Base-by-base conservation (phyloP, 2,113 vertebrate species). In the Melanocharis versteri region DNA sequence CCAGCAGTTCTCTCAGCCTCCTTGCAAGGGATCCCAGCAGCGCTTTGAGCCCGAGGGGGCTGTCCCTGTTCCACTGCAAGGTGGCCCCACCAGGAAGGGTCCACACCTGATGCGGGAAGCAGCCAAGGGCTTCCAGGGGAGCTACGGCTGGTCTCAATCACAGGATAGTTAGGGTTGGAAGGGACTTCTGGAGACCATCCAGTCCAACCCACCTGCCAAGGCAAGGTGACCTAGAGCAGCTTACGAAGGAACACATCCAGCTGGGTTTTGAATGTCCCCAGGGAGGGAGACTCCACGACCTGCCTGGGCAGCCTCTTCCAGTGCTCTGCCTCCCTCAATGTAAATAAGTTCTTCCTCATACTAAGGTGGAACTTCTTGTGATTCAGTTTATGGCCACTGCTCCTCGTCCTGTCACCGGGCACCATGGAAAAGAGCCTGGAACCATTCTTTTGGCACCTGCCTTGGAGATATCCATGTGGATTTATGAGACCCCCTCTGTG, bases 81-180 rank as follows among this genome's bases (percentile, higher is more conserved):
- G 19, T 6, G 1, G 9, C 22, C 18, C 17, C 10, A 31, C 15
- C 31, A 33, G 54, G n/a, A 50, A 47, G 3, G 7, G 33, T 33
- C 28, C 9, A 33, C 12, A 30, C 6, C 9, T 2, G 1, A 6
- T 6, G 15, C 1, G 1, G 12, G 14, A 51, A 57, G 31, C 37
- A 19, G 26, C 28, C 57, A 23, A 28, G 3, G 5, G 21, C 6
- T 35, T 50, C 64, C n/a, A 13, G 9, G 39, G 11, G 16, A 78
- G 30, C 12, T 23, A 16, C 2, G 0, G 6, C 16, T 2, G 8
- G 22, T 40, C 24, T 21, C 47, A 15, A 2, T 53, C 21, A 48
- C 26, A 35, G 35, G 54, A 31, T 3, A 7, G 9, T 15, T 11
- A 8, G 20, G n/a, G 31, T 2, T 48, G 79, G 62, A 76, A 48